phyloP scores from a whole-genome alignment of 2,113 vertebrate genomes.

The Narcine bancroftii region DNA sequence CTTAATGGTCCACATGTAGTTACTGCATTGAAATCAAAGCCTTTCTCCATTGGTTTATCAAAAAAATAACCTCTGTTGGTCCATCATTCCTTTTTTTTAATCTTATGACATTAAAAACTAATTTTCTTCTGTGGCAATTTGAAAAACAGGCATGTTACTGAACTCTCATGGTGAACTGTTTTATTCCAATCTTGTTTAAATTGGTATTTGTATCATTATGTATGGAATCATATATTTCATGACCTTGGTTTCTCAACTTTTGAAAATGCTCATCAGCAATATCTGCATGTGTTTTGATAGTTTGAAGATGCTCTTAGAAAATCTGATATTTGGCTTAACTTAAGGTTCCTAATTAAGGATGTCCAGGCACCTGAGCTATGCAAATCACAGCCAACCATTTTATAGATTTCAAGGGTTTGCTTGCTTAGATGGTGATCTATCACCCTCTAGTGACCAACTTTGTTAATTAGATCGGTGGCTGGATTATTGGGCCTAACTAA shows the following conservation, averaged over 20 bases:
- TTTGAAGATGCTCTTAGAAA: background rate
- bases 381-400: background rate
- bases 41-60: no score
- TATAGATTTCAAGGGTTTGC: no score
- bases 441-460: background rate
- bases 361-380: background rate
- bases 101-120: background rate
- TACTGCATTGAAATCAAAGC: no score
- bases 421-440: background rate
- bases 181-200: no score
- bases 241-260: background rate
- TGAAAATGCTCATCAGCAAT: background rate
- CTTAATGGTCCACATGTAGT: background rate
- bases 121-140: background rate
- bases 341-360: background rate
- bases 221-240: no score
- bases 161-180: background rate
- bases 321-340: background rate
- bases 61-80: background rate
- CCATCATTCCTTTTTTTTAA: background rate
- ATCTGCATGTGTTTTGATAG: background rate
- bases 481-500: background rate
- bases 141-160: background rate
- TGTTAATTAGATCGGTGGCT: background rate
- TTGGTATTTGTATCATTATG: no score